These are phyloP conservation scores for Cyprinodon diabolis DNA, from an alignment of 2,797 vertebrate species.

Conservation along the genomic window DNA sequence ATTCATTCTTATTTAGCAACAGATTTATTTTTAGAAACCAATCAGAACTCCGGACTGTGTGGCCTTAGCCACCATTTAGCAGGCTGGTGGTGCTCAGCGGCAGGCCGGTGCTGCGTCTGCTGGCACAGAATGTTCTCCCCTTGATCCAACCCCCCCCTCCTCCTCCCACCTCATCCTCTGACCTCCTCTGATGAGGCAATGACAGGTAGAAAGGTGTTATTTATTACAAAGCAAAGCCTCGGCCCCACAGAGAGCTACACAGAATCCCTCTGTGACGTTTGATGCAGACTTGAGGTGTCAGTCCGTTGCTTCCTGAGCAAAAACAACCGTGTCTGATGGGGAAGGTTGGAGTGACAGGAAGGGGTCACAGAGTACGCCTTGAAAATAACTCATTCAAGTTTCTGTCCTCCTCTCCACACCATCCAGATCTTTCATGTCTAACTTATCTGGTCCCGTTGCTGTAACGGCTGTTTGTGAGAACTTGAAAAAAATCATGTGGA, in stretches of 20 bases:
- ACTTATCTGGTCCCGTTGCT: neutral
- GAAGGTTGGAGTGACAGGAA: slow-evolving; percentile 1
- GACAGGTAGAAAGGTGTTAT: slow-evolving; percentile 49
- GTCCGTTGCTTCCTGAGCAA: slow-evolving; percentile 15
- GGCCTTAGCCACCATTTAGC: slow-evolving; percentile 47
- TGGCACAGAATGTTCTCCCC: slow-evolving; percentile 82
- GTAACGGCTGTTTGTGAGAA: neutral
- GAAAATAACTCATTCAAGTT: slow-evolving; percentile 48
- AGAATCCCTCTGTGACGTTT: slow-evolving; percentile 26
- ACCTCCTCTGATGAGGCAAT: slow-evolving; percentile 44
- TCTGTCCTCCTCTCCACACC: slow-evolving; percentile 27
- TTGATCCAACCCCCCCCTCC: slow-evolving; percentile 39
- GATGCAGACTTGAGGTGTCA: slow-evolving; percentile 12
- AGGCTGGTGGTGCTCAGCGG: slow-evolving; percentile 76
- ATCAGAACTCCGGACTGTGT: slow-evolving; percentile 56
- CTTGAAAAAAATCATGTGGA: neutral
- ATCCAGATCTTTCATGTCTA: neutral
- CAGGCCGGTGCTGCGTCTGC: slow-evolving; percentile 82
- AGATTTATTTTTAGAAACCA: slow-evolving; percentile 41
- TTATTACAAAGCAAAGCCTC: slow-evolving; percentile 40
- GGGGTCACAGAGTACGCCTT: slow-evolving; percentile 35
- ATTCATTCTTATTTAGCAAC: slow-evolving; percentile 5
- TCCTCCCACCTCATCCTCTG: slow-evolving; percentile 38
- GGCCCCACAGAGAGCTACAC: neutral
- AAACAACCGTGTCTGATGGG: slow-evolving; percentile 24